A percentile compares a stretch with the other conserved stretches of the same genome.
These are phyloP conservation scores for Podiceps cristatus DNA, from an alignment of 2,113 vertebrate species.

Conservation along the genomic window DNA sequence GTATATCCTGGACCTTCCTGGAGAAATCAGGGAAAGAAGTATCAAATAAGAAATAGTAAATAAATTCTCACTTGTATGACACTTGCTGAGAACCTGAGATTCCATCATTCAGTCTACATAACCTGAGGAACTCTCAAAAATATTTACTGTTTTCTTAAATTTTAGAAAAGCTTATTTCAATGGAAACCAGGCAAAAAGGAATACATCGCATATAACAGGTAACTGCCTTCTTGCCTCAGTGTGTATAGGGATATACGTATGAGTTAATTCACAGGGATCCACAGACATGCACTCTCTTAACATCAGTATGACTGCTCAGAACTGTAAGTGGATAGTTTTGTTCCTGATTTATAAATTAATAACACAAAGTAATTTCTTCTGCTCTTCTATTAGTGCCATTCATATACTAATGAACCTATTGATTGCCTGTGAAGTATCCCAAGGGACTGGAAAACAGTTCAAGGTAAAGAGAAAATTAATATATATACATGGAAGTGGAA, in stretches of 20 bases:
- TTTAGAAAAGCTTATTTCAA: not conserved
- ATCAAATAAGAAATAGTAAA: not conserved
- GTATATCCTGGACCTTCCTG: not conserved
- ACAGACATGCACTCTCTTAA: not conserved
- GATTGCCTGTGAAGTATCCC: not conserved
- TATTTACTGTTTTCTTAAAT: not conserved
- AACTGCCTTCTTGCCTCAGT: not conserved
- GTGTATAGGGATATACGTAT: not conserved
- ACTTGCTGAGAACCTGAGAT: not conserved
- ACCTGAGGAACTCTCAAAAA: not conserved
- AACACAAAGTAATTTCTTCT: not conserved
- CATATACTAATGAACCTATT: not conserved
- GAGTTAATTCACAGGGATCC: not conserved
- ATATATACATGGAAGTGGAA: rapidly evolving
- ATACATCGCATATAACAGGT: not conserved
- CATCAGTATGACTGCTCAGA: not conserved
- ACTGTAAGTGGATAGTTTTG: not conserved
- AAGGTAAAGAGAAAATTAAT: not conserved
- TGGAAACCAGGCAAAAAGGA: not conserved
- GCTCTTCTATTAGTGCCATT: not conserved
- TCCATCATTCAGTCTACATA: not conserved
- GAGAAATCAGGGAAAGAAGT: not conserved
- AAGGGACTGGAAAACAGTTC: not conserved
- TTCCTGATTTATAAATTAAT: not conserved
- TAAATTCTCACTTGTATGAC: not conserved